Evolutionary conservation across 1,140 invertebrate genomes (phyloP), one percentile per base, ranked within the genome.

Genomic region (Drosophila murphyi): DNA sequence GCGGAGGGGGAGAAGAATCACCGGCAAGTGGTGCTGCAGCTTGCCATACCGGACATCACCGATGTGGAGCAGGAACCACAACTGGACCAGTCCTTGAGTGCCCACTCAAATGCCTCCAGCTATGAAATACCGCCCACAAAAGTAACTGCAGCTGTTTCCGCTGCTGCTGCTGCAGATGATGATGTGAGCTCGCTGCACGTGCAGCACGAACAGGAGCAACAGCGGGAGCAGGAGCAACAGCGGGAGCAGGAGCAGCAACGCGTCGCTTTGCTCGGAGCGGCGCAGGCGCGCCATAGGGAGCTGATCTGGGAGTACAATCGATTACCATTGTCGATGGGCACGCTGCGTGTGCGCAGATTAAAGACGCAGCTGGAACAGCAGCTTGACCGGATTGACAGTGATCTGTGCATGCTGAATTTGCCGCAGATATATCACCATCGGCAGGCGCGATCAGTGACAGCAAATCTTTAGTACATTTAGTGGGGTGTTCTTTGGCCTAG

Each of bases 261-360:
- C 0, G 6, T 57, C 1, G 5, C 31, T 4, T 45, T 80, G 8
- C 47, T 87, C 4, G 51, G 62, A 10, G 54, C 59, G 2, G 70
- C 76, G 0, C 72, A 60, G n/a, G 32, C 50, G 8, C 80, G 69
- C 2, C 62, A 77, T 7, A 52, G 32, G 2, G 51, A 77, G n/a
- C 52, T 87, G 8, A 83, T 74, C 10, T 65, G 51, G 10, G 72
- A 89, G 31, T 87, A 89, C 59, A 87, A 87, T 51, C 69, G 76
- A 0, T 29, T 87, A 59, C 83, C 83, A 5, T 37, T 87, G 4
- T 80, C 85, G 3, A 80, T 74, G 76, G 69, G 57, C 0, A 89
- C 83, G 4, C 31, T 89, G 55, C 80, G 85, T 2, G 80, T 89
- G 10, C 85, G 80, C 7, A 89, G 89, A 28, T 51, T 88, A 5